Evolutionary conservation across 2,797 vertebrate genomes (phyloP).

Genomic region (Echeneis naucrates): DNA sequence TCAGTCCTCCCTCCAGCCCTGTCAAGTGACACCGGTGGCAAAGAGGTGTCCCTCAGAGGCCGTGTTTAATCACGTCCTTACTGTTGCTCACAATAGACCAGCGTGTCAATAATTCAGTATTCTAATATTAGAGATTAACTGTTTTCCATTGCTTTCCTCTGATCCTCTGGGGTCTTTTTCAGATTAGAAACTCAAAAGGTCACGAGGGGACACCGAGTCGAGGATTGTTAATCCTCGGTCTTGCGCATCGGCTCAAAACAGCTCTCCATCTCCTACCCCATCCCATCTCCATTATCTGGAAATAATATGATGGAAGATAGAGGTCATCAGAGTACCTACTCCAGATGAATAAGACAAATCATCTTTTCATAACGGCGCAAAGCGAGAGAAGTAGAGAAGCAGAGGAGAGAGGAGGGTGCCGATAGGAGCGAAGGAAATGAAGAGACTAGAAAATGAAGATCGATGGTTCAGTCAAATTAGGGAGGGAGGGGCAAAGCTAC

Average conservation of each 20-base stretch:
- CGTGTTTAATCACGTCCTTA: slow-evolving; percentile 15
- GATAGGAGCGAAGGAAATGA: slow-evolving; percentile 50
- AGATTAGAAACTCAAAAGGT: slow-evolving; percentile 48
- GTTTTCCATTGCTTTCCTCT: not conserved
- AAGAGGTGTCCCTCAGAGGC: slow-evolving; percentile 25
- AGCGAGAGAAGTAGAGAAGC: not conserved
- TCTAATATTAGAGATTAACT: slow-evolving; percentile 15
- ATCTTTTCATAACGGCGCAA: slow-evolving; percentile 54
- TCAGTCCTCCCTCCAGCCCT: slow-evolving; percentile 20
- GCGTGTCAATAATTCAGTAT: slow-evolving; percentile 24
- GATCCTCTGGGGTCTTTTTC: not conserved
- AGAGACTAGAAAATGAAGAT: slow-evolving; percentile 56
- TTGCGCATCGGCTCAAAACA: slow-evolving; percentile 27
- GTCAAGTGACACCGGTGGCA: slow-evolving; percentile 33
- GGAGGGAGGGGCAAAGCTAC: slow-evolving; percentile 8
- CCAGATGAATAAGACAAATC: slow-evolving; percentile 68
- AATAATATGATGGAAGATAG: slow-evolving; percentile 54
- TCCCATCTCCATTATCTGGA: slow-evolving; percentile 60
- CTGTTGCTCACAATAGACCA: slow-evolving; percentile 9
- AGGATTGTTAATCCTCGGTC: slow-evolving; percentile 41
- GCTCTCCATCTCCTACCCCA: slow-evolving; percentile 41
- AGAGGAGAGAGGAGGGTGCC: not conserved
- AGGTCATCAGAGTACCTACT: slow-evolving; percentile 45
- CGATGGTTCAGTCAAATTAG: slow-evolving; percentile 30
- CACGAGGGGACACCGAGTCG: slow-evolving; percentile 40